Percentiles rank a stretch among this genome's conserved stretches.
phyloP scores from a whole-genome alignment of 1,140 invertebrate genomes.

The Ceratitis capitata region DNA sequence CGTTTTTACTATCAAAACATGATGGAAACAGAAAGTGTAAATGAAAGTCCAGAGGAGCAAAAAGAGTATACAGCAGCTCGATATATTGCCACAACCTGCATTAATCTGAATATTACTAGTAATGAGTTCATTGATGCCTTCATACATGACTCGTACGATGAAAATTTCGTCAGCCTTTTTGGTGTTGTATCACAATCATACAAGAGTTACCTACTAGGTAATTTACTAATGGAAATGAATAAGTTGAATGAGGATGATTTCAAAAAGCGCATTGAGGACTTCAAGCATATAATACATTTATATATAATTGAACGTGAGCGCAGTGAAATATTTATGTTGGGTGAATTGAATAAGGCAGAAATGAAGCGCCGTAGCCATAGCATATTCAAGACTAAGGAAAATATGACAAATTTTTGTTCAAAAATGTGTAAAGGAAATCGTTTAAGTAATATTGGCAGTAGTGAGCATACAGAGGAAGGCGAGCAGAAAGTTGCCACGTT shows the following conservation, averaged over 20 bases:
- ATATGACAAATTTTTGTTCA: conserved; percentile 55
- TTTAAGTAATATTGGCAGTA: conserved; percentile 60
- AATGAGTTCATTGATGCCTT: conserved; percentile 56
- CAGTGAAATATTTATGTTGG: conserved; percentile 53
- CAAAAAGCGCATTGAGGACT: conserved; percentile 46
- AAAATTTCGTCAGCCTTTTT: conserved; percentile 51
- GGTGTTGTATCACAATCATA: conserved; percentile 58
- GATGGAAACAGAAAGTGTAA: neutral
- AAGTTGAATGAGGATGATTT: conserved; percentile 57
- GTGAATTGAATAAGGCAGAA: conserved; percentile 55
- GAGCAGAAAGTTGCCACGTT: conserved; percentile 18
- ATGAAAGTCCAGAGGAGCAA: neutral
- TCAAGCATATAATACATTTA: conserved; percentile 52
- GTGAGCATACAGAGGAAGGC: conserved; percentile 48
- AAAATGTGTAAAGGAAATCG: conserved; percentile 61
- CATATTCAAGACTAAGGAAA: conserved; percentile 47
- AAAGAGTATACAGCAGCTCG: conserved; percentile 54
- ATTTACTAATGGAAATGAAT: conserved; percentile 57
- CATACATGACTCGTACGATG: conserved; percentile 51
- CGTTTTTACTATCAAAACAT: conserved; percentile 56
- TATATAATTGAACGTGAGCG: conserved; percentile 56
- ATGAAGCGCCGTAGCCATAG: conserved; percentile 51
- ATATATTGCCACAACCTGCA: conserved; percentile 56
- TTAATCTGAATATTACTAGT: conserved; percentile 49
- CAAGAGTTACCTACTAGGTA: conserved; percentile 58